Base-by-base conservation (phyloP, 2,797 vertebrate genomes). In the Thamnophis elegans region DNA sequence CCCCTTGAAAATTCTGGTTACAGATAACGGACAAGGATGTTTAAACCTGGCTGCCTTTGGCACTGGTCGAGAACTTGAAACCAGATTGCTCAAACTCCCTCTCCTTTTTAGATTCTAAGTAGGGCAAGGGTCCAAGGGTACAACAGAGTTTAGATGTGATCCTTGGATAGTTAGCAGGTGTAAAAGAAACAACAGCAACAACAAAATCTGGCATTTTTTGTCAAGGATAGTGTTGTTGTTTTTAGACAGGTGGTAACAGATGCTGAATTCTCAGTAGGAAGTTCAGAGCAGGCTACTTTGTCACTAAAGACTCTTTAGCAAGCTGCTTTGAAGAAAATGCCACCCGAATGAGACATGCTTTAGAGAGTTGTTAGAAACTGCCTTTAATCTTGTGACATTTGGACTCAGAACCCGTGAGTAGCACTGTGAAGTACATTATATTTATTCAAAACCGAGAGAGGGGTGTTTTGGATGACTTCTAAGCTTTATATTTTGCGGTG, bases 241-340 rank as follows among this genome's bases (percentile, higher is more conserved):
- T 96, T 95, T 94, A 96, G 94, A 95, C 95, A 97, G 96, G 96
- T 96, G 96, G 96, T 96, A 97, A 96, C 96, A 97, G 97, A 97
- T 97, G 96, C 96, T 97, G 95, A 95, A 96, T 96, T 96, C 96
- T 96, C 97, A 95, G 96, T 97, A 96, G 97, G 95, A 97, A 96
- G 91, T 95, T 96, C 96, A 95, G 95, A 96, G 94, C 95, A 95
- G 96, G 96, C 96, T 96, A 93, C 95, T 96, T 96, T 96, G 96
- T 96, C 96, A 96, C 95, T 95, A 94, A 96, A 95, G 96, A 96
- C 95, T 95, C 92, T 96, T 73, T 59, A 97, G 96, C 96, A 97
- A 96, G 96, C 96, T 97, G 96, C 96, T 97, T 95, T 96, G 91
- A 93, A 95, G 96, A 86, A 90, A 89, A 90, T 87, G 82, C 68